Evolutionary conservation across 2,797 vertebrate genomes (phyloP), one percentile per base, ranked within the genome.

Genomic region (Leptatherina wallacei): DNA sequence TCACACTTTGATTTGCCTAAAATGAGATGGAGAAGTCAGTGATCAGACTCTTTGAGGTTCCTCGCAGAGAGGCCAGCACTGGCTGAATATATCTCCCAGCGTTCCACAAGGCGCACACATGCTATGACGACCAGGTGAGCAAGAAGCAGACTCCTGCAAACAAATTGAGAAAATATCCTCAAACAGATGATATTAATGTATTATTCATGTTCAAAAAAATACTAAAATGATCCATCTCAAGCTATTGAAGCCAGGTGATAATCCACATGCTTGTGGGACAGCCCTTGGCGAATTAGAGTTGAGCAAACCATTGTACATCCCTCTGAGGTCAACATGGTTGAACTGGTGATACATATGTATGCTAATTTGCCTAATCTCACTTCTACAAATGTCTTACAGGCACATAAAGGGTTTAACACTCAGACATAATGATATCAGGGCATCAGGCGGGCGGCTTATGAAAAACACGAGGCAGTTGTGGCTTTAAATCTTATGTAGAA

Each of bases 1-100:
- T 94, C 93, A 95, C 94, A 95, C 93, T 95, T 94, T 94, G 93
- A 95, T 94, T 95, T 91, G 85, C 91, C 93, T 91, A 90, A 95
- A 95, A 95, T 94, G 92, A 95, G 91, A 91, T 92, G 89, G 91
- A 84, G 89, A 84, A 92, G 91, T 84, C 89, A 88, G 88, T 85
- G 89, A 90, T 93, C 88, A 90, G 82, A 89, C 87, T 82, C 92
- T 94, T 92, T 94, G 91, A 94, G 94, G 91, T 90, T 94, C 69
- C 84, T 90, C 63, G 85, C 84, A 84, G 86, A 90, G 89, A 85
- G 85, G 78, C 83, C 80, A 82, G 79, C 74, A 60, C 77, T 72
- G 72, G 73, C 88, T 88, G 77, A 82, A 69, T 81, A 69, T 86
- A 81, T 87, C 82, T 86, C 80, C 65, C 69, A 81, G 73, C 63